Evolutionary conservation across 2,888 invertebrate genomes (phyloP).

Genomic region (Lasioglossum vierecki): DNA sequence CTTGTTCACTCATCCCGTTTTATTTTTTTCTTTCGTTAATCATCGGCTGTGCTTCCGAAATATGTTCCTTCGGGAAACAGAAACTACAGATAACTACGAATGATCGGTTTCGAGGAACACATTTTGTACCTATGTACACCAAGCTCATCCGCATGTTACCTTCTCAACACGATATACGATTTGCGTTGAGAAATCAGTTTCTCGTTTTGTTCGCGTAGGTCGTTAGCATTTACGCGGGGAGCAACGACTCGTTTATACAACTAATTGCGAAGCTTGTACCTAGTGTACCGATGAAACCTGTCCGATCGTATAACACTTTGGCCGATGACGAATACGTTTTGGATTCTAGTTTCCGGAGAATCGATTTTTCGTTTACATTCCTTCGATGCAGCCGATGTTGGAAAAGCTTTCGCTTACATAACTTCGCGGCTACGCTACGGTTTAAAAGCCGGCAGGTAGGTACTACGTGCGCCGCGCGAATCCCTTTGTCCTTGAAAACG

Average conservation of each 20-base stretch:
- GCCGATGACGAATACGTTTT: neutral
- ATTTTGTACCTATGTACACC: neutral
- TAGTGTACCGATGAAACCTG: neutral
- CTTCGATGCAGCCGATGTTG: neutral
- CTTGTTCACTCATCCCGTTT: neutral
- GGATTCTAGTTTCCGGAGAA: neutral
- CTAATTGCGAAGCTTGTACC: neutral
- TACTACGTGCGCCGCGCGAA: neutral
- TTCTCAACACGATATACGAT: neutral
- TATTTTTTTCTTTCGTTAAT: neutral
- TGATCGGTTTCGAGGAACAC: neutral
- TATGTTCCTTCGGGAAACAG: neutral
- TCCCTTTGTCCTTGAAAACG: slow-evolving; percentile 51
- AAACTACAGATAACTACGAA: neutral
- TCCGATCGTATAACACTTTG: neutral
- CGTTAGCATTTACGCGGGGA: neutral
- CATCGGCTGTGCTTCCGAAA: neutral
- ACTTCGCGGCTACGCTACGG: neutral
- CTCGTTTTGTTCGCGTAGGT: neutral
- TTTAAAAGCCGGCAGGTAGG: neutral
- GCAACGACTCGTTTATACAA: neutral
- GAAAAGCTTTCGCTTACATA: neutral
- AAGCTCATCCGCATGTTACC: neutral
- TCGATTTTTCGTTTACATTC: neutral
- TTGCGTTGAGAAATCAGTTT: neutral